Evolutionary conservation across 2,888 invertebrate genomes (phyloP).

Genomic region (Idaea aversata): DNA sequence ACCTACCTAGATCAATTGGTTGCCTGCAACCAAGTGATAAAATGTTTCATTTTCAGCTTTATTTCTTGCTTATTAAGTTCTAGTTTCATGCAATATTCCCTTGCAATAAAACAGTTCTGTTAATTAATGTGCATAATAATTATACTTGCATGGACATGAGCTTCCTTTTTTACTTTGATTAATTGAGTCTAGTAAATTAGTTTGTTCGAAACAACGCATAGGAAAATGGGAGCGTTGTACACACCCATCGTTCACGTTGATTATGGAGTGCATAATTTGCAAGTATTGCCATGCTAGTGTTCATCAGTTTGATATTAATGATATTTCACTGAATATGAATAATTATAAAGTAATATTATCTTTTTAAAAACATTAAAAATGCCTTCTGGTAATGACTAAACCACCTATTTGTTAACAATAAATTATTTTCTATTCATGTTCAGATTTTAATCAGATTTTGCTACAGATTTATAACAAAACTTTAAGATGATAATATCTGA

Average conservation of each 20-base stretch:
- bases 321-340: constrained; percentile 13
- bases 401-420: neutral
- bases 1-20: neutral
- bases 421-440: neutral
- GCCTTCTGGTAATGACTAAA: neutral
- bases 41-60: neutral
- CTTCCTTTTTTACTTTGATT: constrained; percentile 78
- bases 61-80: neutral
- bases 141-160: constrained; percentile 71
- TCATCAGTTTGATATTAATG: constrained; percentile 8
- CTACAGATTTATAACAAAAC: neutral
- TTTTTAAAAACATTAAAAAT: neutral
- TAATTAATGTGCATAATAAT: constrained; percentile 80
- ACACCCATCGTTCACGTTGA: constrained; percentile 17
- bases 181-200: constrained; percentile 70
- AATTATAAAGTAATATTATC: constrained; percentile 10
- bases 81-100: neutral
- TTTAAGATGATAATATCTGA: neutral
- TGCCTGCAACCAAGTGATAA: neutral
- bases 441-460: neutral
- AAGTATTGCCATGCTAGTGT: constrained; percentile 11
- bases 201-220: constrained; percentile 50
- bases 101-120: constrained; percentile 32
- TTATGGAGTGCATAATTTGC: constrained; percentile 5
- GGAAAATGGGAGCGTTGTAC: constrained; percentile 13